Evolutionary conservation across 2,888 invertebrate genomes (phyloP).

Genomic region (Hoplodrina ambigua): DNA sequence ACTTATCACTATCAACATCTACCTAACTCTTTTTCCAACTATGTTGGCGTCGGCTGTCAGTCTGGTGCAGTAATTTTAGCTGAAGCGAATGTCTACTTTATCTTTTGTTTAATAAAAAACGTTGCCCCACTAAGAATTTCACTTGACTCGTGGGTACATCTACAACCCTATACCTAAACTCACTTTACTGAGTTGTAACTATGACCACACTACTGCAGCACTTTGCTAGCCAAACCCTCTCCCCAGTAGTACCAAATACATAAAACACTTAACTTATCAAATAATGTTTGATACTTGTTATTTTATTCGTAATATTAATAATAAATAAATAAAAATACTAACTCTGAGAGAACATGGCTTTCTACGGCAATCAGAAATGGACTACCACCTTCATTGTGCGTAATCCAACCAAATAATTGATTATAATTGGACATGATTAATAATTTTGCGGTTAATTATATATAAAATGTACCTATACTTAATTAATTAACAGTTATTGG

Average conservation of each 20-base stretch:
- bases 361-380: not conserved
- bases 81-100: too few relatives aligned
- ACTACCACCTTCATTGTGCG: conserved; percentile 6
- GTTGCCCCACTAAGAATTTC: too few relatives aligned
- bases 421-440: conserved; percentile 24
- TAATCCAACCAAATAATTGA: conserved; percentile 36
- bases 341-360: conserved; percentile 21
- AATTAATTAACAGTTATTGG: not conserved
- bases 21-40: not conserved
- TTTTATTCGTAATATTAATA: not conserved
- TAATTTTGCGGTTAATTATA: conserved; percentile 12
- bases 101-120: too few relatives aligned
- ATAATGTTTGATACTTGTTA: too few relatives aligned
- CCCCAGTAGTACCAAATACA: too few relatives aligned
- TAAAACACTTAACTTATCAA: too few relatives aligned
- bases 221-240: not conserved
- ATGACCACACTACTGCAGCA: too few relatives aligned
- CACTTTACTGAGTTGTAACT: too few relatives aligned
- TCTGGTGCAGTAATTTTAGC: too few relatives aligned
- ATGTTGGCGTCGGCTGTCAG: too few relatives aligned
- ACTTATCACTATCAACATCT: not conserved
- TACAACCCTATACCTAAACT: too few relatives aligned
- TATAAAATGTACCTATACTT: not conserved
- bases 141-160: too few relatives aligned
- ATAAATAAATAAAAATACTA: not conserved